phyloP scores from a whole-genome alignment of 2,113 vertebrate species.

The Scomber colias region DNA sequence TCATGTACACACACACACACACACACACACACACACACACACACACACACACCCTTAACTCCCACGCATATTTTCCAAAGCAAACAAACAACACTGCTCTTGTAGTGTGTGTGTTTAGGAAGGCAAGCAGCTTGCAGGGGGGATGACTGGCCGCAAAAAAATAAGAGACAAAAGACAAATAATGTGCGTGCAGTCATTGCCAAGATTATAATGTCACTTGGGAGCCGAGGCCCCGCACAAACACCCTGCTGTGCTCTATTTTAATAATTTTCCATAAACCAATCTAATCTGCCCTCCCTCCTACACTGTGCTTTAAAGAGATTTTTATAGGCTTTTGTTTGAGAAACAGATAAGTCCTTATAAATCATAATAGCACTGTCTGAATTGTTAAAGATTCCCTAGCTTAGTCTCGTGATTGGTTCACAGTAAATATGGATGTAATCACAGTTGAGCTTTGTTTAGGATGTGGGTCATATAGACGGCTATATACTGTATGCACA shows the following conservation, averaged over 20 bases:
- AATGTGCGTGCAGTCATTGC: slow-evolving; percentile 48
- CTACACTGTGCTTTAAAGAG: slow-evolving; percentile 54
- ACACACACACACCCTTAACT: slow-evolving; percentile 13
- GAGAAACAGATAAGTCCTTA: slow-evolving; percentile 63
- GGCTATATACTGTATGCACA: neutral
- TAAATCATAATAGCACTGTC: slow-evolving; percentile 45
- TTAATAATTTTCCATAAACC: slow-evolving; percentile 74
- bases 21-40: slow-evolving; percentile 27
- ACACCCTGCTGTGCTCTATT: slow-evolving; percentile 64
- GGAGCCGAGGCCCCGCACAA: slow-evolving; percentile 47
- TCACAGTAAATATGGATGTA: slow-evolving; percentile 20
- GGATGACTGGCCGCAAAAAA: slow-evolving; percentile 41
- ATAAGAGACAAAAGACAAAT: slow-evolving; percentile 36
- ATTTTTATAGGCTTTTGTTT: slow-evolving; percentile 68
- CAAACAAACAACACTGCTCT: slow-evolving; percentile 50
- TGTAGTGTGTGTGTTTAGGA: slow-evolving; percentile 43
- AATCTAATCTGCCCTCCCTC: slow-evolving; percentile 51
- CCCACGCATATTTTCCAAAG: slow-evolving; percentile 44
- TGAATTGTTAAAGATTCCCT: slow-evolving; percentile 37
- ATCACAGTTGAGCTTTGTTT: slow-evolving; percentile 22
- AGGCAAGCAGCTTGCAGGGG: slow-evolving; percentile 53
- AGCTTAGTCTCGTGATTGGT: slow-evolving; percentile 21
- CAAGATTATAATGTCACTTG: slow-evolving; percentile 60
- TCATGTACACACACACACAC: slow-evolving; percentile 28
- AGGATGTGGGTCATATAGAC: neutral